A percentile compares a stretch with the other conserved stretches of the same genome.
phyloP scores from a whole-genome alignment of 2,888 invertebrate species.

The Carterocephalus palaemon region DNA sequence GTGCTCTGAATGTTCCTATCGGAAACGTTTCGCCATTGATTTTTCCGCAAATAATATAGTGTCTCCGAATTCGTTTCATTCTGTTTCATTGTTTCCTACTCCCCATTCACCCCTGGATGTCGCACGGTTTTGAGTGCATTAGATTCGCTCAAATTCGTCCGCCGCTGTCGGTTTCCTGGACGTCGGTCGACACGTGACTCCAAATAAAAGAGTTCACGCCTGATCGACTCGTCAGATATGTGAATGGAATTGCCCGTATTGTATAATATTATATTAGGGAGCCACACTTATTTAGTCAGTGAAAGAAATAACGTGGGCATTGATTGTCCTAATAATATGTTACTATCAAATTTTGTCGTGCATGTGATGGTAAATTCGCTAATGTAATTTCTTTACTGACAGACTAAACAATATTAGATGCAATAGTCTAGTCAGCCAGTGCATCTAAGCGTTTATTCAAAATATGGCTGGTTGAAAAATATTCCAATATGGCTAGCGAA shows the following conservation, averaged over 20 bases:
- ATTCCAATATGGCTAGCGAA: no score
- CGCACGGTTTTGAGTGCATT: conserved; percentile 74
- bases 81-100: conserved; percentile 38
- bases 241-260: conserved; percentile 75
- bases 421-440: no score
- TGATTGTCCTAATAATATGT: conserved; percentile 9
- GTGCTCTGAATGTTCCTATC: conserved; percentile 50
- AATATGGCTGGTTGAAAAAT: no score
- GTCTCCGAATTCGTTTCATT: conserved; percentile 47
- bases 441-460: no score
- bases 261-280: conserved; percentile 61
- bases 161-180: conserved; percentile 67
- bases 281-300: conserved; percentile 35
- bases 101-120: conserved; percentile 44
- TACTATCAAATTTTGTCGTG: conserved; percentile 5
- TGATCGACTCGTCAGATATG: conserved; percentile 66
- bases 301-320: conserved; percentile 27
- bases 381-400: no score
- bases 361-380: no score
- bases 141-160: conserved; percentile 72
- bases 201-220: conserved; percentile 75
- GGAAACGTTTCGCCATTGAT: conserved; percentile 73
- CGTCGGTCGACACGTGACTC: conserved; percentile 70
- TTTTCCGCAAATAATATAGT: conserved; percentile 74
- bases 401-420: no score